These are phyloP conservation scores for Coregonus sp. DNA, from an alignment of 2,797 vertebrate species.

Conservation along the genomic window DNA sequence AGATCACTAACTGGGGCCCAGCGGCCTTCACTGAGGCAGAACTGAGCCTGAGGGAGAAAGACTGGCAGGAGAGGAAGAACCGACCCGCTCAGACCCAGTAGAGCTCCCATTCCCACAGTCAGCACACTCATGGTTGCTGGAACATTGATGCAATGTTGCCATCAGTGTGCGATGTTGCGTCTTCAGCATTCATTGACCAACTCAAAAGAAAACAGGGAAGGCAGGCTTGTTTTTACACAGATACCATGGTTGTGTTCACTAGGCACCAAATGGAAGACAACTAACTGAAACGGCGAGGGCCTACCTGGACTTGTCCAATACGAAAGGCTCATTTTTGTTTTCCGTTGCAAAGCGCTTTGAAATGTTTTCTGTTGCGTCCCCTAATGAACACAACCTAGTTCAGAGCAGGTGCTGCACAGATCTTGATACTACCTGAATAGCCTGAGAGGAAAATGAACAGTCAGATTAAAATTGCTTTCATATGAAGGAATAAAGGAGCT, in stretches of 20 bases:
- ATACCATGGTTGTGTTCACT: background rate
- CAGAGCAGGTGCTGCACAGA: background rate
- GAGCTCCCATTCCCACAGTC: background rate
- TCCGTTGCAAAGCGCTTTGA: background rate
- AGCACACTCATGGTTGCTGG: background rate
- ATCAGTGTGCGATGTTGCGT: background rate
- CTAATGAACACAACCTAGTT: constrained; percentile 2
- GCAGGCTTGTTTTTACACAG: background rate
- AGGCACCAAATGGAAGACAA: background rate
- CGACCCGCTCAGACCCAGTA: constrained; percentile 70
- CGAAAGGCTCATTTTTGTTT: background rate
- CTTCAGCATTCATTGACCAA: background rate
- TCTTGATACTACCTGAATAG: background rate
- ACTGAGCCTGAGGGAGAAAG: constrained; percentile 85
- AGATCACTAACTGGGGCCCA: constrained; percentile 94
- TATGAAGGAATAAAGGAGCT: background rate
- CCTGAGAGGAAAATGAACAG: background rate
- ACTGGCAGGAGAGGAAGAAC: constrained; percentile 89
- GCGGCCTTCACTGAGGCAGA: constrained; percentile 90
- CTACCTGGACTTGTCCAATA: background rate
- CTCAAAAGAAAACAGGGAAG: background rate
- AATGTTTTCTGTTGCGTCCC: background rate
- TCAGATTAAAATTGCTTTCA: background rate
- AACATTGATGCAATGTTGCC: background rate
- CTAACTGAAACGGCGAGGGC: background rate